Conservation (phyloP, 2,113 vertebrate species). For the Scalopus aquaticus region DNA sequence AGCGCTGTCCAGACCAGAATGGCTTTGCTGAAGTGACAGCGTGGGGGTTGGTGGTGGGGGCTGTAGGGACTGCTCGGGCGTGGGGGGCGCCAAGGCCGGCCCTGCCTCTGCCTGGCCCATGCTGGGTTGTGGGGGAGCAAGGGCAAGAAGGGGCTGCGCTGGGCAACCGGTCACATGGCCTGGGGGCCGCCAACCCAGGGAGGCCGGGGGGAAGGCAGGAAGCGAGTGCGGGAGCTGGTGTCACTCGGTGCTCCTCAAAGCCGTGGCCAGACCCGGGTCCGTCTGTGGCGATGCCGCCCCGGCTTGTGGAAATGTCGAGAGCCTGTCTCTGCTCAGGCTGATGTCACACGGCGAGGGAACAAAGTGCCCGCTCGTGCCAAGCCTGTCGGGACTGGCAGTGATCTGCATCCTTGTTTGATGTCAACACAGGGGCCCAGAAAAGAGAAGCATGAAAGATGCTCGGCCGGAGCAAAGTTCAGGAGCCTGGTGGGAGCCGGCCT, state of each 20-base stretch:
- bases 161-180: no score
- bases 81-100: background rate
- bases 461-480: background rate
- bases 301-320: slow-evolving; percentile 6
- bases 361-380: background rate
- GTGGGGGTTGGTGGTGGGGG: background rate
- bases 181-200: background rate
- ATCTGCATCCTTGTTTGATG: background rate
- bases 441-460: background rate
- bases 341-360: slow-evolving; percentile 1
- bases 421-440: background rate
- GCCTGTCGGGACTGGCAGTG: background rate
- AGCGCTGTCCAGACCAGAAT: background rate
- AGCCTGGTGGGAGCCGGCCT: background rate
- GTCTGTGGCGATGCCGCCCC: background rate
- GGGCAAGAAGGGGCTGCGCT: background rate
- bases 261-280: background rate
- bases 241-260: background rate
- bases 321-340: background rate
- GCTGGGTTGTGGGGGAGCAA: background rate
- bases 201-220: background rate
- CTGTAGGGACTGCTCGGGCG: background rate
- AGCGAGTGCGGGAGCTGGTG: background rate
- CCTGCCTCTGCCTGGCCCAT: no score
- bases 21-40: background rate